phyloP scores from a whole-genome alignment of 2,113 vertebrate species.

The Chrysochloris asiatica region DNA sequence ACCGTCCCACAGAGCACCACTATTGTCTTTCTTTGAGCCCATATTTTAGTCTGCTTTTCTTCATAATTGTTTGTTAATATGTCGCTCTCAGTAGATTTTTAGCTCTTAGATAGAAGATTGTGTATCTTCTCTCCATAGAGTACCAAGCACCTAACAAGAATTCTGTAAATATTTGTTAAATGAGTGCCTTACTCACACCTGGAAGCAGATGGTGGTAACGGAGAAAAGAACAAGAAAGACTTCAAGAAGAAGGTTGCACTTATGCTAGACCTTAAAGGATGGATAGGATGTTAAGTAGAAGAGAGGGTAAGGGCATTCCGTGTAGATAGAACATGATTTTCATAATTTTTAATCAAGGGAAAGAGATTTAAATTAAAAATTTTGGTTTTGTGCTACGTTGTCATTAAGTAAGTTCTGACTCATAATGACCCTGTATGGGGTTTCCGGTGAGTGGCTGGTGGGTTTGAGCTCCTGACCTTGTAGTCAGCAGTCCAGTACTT shows the following conservation, averaged over 20 bases:
- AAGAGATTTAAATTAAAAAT: constrained; percentile 59
- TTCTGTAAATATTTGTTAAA: constrained; percentile 44
- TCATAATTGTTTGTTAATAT: neutral
- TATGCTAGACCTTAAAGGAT: neutral
- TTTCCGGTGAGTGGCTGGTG: too few species aligned
- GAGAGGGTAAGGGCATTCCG: neutral
- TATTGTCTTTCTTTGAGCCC: too few species aligned
- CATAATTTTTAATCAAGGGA: constrained; percentile 13
- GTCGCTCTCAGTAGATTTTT: neutral
- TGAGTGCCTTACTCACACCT: neutral
- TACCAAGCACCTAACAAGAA: neutral
- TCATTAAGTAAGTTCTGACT: too few species aligned
- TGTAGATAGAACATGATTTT: neutral
- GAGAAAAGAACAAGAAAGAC: constrained; percentile 20
- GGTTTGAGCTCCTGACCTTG: too few species aligned
- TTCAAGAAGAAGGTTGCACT: neutral
- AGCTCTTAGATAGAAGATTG: neutral
- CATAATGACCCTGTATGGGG: too few species aligned
- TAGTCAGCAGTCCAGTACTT: too few species aligned
- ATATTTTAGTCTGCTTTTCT: too few species aligned
- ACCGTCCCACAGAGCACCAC: too few species aligned
- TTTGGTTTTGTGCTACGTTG: too few species aligned
- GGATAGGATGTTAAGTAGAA: constrained; percentile 34
- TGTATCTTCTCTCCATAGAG: neutral
- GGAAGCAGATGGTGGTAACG: neutral